Percentiles rank a stretch among this genome's conserved stretches.
Evolutionary conservation across 2,888 invertebrate genomes (phyloP).

Genomic region (Melinaea marsaeus): DNA sequence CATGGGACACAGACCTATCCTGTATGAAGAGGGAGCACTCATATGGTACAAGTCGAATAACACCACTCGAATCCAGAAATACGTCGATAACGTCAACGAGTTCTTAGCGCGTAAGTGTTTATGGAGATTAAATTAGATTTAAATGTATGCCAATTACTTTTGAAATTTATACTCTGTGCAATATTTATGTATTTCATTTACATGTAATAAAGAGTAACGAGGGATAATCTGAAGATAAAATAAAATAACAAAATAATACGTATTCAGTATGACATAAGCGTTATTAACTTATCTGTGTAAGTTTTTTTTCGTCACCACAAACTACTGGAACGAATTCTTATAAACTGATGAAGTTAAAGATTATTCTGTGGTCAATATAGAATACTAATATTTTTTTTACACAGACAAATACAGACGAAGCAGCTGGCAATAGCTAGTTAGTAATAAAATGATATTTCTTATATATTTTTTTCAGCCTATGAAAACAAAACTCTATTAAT

Average conservation of each 20-base stretch:
- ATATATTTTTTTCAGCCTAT: constrained; percentile 48
- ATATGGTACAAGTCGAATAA: constrained; percentile 80
- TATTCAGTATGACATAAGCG: too few relatives aligned
- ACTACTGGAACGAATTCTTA: too few relatives aligned
- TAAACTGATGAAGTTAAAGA: too few relatives aligned
- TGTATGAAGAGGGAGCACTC: constrained; percentile 79
- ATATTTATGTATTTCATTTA: background rate
- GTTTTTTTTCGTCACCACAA: too few relatives aligned
- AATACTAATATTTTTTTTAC: too few relatives aligned
- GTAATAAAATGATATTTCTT: too few relatives aligned
- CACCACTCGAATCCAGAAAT: constrained; percentile 71
- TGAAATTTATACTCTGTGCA: background rate
- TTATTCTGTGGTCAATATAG: too few relatives aligned
- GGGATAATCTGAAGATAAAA: background rate
- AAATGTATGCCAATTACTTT: background rate
- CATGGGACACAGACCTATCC: constrained; percentile 82
- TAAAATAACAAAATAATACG: too few relatives aligned
- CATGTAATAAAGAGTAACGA: too few relatives aligned
- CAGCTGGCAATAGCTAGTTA: too few relatives aligned
- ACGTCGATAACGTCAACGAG: constrained; percentile 77
- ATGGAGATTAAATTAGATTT: background rate
- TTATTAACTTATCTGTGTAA: too few relatives aligned
- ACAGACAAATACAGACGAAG: too few relatives aligned
- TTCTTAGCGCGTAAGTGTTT: constrained; percentile 80
- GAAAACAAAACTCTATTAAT: constrained; percentile 56